Evolutionary conservation across 2,113 vertebrate species (phyloP), one percentile per base, ranked within the genome.

Genomic region (Sinocyclocheilus anophthalmus): DNA sequence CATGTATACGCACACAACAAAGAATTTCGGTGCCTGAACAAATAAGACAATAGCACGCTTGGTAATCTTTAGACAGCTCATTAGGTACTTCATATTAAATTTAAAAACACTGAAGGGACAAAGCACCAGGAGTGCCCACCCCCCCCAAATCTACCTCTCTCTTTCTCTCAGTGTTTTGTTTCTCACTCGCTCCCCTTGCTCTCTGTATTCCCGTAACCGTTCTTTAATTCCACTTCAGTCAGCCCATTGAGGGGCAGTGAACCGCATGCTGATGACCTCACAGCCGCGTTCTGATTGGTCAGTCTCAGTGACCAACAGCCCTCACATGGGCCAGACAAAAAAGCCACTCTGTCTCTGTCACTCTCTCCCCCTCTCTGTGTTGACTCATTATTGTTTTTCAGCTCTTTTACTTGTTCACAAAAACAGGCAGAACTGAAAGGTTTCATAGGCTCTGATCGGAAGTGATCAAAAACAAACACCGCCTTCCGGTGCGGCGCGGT

Each of bases 171-270:
- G 33, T 48, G 61, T 53, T 59, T 53, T 39, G 11, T 76, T 79
- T 80, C 75, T 39, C 83, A n/a, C 83, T 78, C 42, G 26, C 63
- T 53, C 26, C 53, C 79, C 67, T 78, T n/a, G 65, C 50, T 26
- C 37, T 48, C 79, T 85, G 65, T 79, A 81, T 90, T 87, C 89
- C 70, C 50, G 48, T 85, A 85, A 88, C 84, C 59, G 14, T 59
- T 39, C 2, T 87, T 90, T 88, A 83, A 84, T 88, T 87, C 85
- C 85, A 88, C 79, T 79, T 90, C 83, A 88, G 83, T 87, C 85
- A 75, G 48, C 80, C 83, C 85, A 88, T 87, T 80, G 87, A 85
- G 67, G n/a, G 82, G 83, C 83, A 81, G 42, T 88, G 89, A 88
- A 80, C 87, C 83, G 48, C 57, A 85, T 53, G 69, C 79, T 85